Evolutionary conservation across 2,797 vertebrate species (phyloP), one percentile per base, ranked within the genome.

Genomic region (Oceanodroma leucorhoa): DNA sequence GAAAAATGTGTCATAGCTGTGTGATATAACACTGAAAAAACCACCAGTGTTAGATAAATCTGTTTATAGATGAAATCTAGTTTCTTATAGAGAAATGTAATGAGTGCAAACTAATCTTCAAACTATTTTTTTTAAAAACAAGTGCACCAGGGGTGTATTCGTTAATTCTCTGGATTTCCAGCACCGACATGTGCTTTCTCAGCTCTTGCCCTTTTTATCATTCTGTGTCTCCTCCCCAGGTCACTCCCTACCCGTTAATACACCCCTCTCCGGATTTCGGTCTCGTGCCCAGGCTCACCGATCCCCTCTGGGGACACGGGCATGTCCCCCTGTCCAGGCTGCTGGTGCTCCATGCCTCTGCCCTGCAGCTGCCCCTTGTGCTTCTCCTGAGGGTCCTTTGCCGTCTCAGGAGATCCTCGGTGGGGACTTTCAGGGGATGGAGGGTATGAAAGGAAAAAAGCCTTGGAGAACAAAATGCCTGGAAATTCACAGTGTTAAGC

Each of bases 1-100:
- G 62, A 94, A 76, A 83, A 88, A 73, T 94, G 82, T 89, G 58
- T 92, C 77, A 86, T n/a, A 86, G 48, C 54, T 83, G 29, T 81
- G 79, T 90, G 70, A 75, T 84, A 17, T 30, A 79, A 86, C 72
- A 69, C 43, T 69, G 61, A 77, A 67, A 78, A 96, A 94, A 32
- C 0, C 61, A 94, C 45, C 41, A 94, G 5, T 0, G 2, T 50
- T 72, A 20, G 41, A 82, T 61, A 53, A 75, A 38, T 86, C 45
- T 69, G 34, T 67, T 43, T 70, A 46, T 51, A 85, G 34, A 24
- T 70, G 11, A 75, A 79, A 65, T 76, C n/a, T 34, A 46, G 4
- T 54, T 82, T 93, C 51, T 76, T 62, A 38, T 36, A 27, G 61
- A 40, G 38, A 82, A 62, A 64, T 73, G 4, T 62, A 53, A n/a